Conservation (phyloP, 2,797 vertebrate species). For the Spinibarbus caldwelli region DNA sequence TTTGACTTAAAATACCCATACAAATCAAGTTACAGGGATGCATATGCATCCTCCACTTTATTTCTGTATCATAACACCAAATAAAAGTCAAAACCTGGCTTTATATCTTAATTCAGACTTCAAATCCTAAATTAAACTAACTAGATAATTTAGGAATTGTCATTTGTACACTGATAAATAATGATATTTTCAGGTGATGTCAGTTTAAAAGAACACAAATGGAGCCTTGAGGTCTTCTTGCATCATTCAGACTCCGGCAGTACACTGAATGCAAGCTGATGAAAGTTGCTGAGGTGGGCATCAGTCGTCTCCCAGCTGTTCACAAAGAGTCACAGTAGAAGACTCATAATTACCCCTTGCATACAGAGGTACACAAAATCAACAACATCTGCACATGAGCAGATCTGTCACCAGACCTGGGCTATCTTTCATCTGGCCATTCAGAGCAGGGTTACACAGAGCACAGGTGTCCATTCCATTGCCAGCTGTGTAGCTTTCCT, state of each 20-base stretch:
- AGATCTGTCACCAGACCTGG: constrained; percentile 56
- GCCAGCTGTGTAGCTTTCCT: constrained; percentile 40
- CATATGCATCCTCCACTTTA: neutral
- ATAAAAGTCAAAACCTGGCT: neutral
- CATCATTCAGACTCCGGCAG: constrained; percentile 39
- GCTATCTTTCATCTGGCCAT: constrained; percentile 61
- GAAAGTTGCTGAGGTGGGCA: constrained; percentile 62
- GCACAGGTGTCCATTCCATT: constrained; percentile 54
- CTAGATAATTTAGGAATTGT: neutral
- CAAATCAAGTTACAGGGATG: neutral
- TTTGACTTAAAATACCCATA: neutral
- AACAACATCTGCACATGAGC: constrained; percentile 66
- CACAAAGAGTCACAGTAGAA: constrained; percentile 59
- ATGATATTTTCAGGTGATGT: neutral
- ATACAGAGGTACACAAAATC: constrained; percentile 54
- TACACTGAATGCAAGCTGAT: constrained; percentile 24
- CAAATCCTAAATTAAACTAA: neutral
- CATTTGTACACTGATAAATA: neutral
- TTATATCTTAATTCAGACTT: neutral
- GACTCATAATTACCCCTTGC: constrained; percentile 77
- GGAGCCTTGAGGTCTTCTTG: constrained; percentile 16
- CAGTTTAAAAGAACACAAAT: constrained; percentile 30
- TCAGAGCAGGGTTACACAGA: constrained; percentile 35
- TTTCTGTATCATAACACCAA: neutral
- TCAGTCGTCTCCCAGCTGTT: constrained; percentile 79